Conservation (phyloP, 2,113 vertebrate species). For the Aythya baeri region DNA sequence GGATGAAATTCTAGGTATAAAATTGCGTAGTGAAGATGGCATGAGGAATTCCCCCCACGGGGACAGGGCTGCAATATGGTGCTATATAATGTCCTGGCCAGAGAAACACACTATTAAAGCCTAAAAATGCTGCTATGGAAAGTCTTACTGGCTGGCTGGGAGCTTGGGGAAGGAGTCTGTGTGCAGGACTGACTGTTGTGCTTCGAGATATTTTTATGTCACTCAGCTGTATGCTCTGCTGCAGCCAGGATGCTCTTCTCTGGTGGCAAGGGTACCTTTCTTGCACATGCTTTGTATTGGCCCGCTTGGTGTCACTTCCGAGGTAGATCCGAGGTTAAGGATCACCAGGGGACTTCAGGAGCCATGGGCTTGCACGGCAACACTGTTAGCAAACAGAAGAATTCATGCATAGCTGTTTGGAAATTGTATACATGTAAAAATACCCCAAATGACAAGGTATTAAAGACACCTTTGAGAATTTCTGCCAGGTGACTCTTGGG, state of each 20-base stretch:
- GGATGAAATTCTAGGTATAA: not conserved
- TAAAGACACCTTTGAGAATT: not conserved
- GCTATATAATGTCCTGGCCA: not conserved
- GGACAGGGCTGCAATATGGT: not conserved
- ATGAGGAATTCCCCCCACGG: not conserved
- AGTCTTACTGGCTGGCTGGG: not conserved
- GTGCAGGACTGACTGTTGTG: not conserved
- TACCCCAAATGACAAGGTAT: not conserved
- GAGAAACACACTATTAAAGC: not conserved
- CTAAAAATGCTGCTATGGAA: not conserved
- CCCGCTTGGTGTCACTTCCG: not conserved
- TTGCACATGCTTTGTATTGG: not conserved
- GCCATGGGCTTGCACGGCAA: not conserved
- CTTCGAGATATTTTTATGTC: not conserved
- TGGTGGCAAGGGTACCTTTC: not conserved
- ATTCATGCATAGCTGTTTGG: not conserved
- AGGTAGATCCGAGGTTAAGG: not conserved
- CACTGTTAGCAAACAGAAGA: not conserved
- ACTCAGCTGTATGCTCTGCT: not conserved
- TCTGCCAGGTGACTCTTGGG: not conserved
- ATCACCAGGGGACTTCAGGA: not conserved
- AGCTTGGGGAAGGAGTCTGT: not conserved
- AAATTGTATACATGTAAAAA: not conserved
- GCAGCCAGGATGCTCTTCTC: not conserved
- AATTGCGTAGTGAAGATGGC: not conserved